These are phyloP conservation scores for Brachionus angularis DNA, from an alignment of 1,140 invertebrate genomes.

Conservation along the genomic window DNA sequence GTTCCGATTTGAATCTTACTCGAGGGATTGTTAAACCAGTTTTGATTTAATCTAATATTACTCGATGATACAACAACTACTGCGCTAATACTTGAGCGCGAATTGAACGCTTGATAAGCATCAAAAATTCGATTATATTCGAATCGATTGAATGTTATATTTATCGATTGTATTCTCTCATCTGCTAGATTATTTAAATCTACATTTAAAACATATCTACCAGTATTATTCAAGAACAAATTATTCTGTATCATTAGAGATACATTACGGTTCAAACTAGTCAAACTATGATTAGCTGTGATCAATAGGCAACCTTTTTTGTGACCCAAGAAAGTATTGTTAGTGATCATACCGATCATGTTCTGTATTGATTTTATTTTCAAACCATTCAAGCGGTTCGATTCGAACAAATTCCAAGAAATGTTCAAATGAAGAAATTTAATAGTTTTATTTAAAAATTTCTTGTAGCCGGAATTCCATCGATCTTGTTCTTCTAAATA, in stretches of 20 bases:
- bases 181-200: constrained; percentile 72
- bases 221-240: constrained; percentile 78
- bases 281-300: constrained; percentile 62
- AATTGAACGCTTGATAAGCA: constrained; percentile 67
- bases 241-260: constrained; percentile 75
- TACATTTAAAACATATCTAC: constrained; percentile 78
- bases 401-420: constrained; percentile 51
- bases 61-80: constrained; percentile 77
- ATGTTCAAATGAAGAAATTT: constrained; percentile 49
- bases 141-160: constrained; percentile 84
- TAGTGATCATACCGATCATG: constrained; percentile 54
- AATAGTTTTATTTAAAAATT: constrained; percentile 2
- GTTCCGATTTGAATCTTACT: constrained; percentile 9
- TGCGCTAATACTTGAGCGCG: constrained; percentile 72
- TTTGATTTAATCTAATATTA: constrained; percentile 81
- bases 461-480: neutral
- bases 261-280: constrained; percentile 54
- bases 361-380: constrained; percentile 53
- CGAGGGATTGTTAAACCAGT: constrained; percentile 80
- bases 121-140: constrained; percentile 79
- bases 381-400: constrained; percentile 53
- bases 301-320: constrained; percentile 80
- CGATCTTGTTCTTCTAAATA: neutral
- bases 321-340: constrained; percentile 78
- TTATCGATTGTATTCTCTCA: constrained; percentile 70